Conservation (phyloP, 2,888 invertebrate genomes). For the Carcina quercana region DNA sequence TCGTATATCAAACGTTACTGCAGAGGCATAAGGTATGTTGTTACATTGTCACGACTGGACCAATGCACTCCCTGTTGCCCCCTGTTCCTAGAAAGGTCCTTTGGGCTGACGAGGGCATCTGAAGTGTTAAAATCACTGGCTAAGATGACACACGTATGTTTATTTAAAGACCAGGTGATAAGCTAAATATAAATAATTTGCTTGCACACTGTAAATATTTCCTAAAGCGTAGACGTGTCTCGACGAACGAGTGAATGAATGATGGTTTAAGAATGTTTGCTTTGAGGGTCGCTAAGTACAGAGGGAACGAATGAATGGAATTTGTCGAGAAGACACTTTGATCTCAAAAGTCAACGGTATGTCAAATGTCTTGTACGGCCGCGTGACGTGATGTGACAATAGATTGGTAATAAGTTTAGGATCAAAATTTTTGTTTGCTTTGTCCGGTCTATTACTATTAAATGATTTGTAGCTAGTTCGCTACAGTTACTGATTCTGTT, state of each 20-base stretch:
- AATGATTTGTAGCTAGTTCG: too few species aligned
- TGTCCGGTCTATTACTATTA: background rate
- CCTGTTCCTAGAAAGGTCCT: conserved; percentile 11
- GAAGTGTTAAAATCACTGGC: conserved; percentile 1
- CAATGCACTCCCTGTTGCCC: conserved; percentile 1
- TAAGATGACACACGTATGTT: conserved; percentile 10
- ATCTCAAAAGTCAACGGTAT: too few species aligned
- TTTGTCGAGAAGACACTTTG: background rate
- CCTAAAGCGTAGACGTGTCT: background rate
- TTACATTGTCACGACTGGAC: too few species aligned
- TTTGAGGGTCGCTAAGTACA: background rate
- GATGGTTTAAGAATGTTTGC: background rate
- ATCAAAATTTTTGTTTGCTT: too few species aligned
- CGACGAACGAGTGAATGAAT: background rate
- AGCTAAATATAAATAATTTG: conserved; percentile 21
- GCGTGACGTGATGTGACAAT: too few species aligned
- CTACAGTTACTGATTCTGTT: too few species aligned
- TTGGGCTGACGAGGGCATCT: background rate
- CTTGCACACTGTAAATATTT: conserved; percentile 17
- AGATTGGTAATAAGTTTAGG: too few species aligned
- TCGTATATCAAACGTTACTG: too few species aligned
- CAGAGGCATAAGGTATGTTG: too few species aligned
- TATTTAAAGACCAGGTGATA: conserved; percentile 13
- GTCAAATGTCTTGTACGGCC: too few species aligned
- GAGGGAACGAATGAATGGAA: background rate